Evolutionary conservation across 2,888 invertebrate species (phyloP).

Genomic region (Stomorhina lunata): DNA sequence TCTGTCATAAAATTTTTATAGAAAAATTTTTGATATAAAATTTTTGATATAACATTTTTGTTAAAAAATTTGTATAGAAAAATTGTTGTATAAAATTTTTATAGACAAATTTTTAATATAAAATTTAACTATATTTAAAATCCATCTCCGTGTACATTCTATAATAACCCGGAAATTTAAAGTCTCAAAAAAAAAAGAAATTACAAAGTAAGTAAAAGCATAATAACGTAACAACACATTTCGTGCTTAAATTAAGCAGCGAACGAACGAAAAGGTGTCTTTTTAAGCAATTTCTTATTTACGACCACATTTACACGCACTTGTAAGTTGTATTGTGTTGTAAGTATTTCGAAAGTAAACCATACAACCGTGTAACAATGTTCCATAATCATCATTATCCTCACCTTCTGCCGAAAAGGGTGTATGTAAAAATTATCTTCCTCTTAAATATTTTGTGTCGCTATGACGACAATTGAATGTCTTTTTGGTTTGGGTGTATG

Average conservation of each 20-base stretch:
- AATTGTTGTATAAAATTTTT: too few relatives aligned
- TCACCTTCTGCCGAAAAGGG: not conserved
- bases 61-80: too few relatives aligned
- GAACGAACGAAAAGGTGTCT: slow-evolving; percentile 9
- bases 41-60: too few relatives aligned
- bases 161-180: not conserved
- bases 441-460: too few relatives aligned
- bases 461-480: too few relatives aligned
- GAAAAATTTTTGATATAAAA: too few relatives aligned
- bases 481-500: not conserved
- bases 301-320: slow-evolving; percentile 28
- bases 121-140: too few relatives aligned
- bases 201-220: not conserved
- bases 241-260: slow-evolving; percentile 24
- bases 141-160: not conserved
- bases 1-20: too few relatives aligned
- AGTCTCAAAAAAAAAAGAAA: not conserved
- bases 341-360: not conserved
- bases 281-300: slow-evolving; percentile 16
- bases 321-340: too few relatives aligned
- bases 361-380: not conserved
- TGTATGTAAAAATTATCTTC: too few relatives aligned
- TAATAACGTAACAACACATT: slow-evolving; percentile 19
- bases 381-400: not conserved
- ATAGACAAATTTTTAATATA: not conserved